Conservation (phyloP, 2,888 invertebrate species). For the Hypomecis atomaria region DNA sequence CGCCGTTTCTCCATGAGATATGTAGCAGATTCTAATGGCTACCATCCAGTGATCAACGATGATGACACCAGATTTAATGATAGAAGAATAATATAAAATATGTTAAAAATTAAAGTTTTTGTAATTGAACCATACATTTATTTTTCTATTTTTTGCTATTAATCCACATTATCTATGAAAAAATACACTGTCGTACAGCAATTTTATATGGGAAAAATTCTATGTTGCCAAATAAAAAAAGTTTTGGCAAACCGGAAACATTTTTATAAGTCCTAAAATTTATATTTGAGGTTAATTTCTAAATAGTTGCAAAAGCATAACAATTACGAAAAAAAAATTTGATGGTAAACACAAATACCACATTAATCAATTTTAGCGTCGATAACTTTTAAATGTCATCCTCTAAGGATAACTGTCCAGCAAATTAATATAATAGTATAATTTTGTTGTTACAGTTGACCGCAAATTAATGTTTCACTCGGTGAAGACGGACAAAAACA, state of each 20-base stretch:
- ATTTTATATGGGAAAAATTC: no score
- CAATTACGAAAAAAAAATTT: background rate
- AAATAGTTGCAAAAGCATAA: background rate
- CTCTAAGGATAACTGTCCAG: background rate
- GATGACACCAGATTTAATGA: conserved; percentile 71
- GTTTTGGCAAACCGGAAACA: no score
- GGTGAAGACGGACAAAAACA: no score
- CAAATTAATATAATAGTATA: background rate
- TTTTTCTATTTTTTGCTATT: background rate
- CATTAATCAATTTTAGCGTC: background rate
- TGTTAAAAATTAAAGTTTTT: conserved; percentile 6
- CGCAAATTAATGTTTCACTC: no score
- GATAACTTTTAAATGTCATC: conserved; percentile 5
- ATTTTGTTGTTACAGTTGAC: background rate
- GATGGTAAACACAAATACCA: background rate
- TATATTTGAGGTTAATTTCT: no score
- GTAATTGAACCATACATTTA: background rate
- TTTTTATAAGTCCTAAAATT: no score
- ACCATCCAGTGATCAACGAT: conserved; percentile 56
- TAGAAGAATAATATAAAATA: conserved; percentile 64
- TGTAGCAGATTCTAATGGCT: conserved; percentile 86
- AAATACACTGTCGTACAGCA: no score
- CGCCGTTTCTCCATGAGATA: conserved; percentile 70
- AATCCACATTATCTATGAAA: no score
- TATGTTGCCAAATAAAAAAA: no score